Base-by-base conservation (phyloP, 2,888 invertebrate genomes). In the Omphaloscelis lunosa region DNA sequence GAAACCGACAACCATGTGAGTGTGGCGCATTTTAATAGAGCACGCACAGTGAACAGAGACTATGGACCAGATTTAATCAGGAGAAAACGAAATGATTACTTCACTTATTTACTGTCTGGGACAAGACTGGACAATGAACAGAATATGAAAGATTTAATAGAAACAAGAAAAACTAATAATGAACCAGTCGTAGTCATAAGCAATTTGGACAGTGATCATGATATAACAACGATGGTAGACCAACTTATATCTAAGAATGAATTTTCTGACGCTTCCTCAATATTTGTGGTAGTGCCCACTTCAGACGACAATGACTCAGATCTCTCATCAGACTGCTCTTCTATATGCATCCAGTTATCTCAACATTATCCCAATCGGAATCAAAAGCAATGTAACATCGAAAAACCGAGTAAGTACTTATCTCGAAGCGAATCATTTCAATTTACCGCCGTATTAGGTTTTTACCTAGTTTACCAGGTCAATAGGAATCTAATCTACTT, bases 211-310 rank as follows among this genome's bases (percentile, higher is more conserved):
- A 89, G 79, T 79, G 79, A 90, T 8, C 75, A 81, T 9, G 89
- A 90, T 62, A 85, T 91, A 29, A 77, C 84, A 27, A 77, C 84
- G 17, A 86, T 92, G 72, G 82, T 93, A 4, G 85, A 90, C 58
- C 82, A 90, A 79, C 84, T 92, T 48, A 45, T 92, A 20, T 74
- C 87, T 4, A 85, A 84, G 8, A 86, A 89, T 29, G 76, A 88
- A 51, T 67, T 90, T 29, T 72, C 79, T 1, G 78, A 88, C 34
- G 69, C 87, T 7, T 93, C 93, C 6, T 93, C 93, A 15, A 85
- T 93, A 59, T 90, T 91, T 69, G 80, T 94, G 23, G 86, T 93
- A 2, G 86, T 94, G 7, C 88, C 93, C 15, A 73, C 77, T 6
- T 88, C 90, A 23, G 90, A 91, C 7, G 91, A 91, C 45, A 88